Base-by-base conservation (phyloP, 2,113 vertebrate genomes). In the Saimiri boliviensis region DNA sequence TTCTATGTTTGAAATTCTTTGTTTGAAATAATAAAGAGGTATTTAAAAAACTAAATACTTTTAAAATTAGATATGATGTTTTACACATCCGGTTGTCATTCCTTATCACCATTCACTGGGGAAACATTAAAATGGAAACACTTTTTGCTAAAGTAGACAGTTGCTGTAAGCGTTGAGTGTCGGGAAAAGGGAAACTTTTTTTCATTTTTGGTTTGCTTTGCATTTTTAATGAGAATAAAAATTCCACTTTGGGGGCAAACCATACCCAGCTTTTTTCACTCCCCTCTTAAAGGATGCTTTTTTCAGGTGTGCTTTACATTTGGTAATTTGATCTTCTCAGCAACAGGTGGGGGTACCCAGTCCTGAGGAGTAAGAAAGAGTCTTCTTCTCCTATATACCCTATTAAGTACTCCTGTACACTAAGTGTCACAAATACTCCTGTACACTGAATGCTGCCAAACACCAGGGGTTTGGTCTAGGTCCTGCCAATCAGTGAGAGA, bases 1-100 rank as follows among this genome's bases (percentile, higher is more conserved):
- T 52, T 94, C 20, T 63, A 63, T 45, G 73, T 60, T 85, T 96
- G 66, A 81, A 95, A 92, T 92, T 94, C 80, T 93, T 40, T 21
- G 58, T 60, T 60, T 60, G 60, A 63, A 63, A 60, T 21, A 89
- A 8, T 37, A 45, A 76, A 56, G 70, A 56, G 10, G 2, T 74
- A 54, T 63, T 30, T 52, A 52, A 52, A 16, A 40, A 82, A 92
- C 94, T 47, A 76, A 71, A 96, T 20, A 27, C 14, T 76, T 84
- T 76, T 93, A 95, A 56, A 68, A 70, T 81, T 60, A 35, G n/a
- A n/a, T 71, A 70, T 25, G 30, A 89, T 80, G 6, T 56, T 77
- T 89, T 58, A 82, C 52, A 92, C 42, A 27, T 71, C 19, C 30
- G 37, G 32, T 49, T 89, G 90, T 80, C 37, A 94, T 66, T 68